Conservation (phyloP, 2,113 vertebrate species). For the Anarrhichthys ocellatus region DNA sequence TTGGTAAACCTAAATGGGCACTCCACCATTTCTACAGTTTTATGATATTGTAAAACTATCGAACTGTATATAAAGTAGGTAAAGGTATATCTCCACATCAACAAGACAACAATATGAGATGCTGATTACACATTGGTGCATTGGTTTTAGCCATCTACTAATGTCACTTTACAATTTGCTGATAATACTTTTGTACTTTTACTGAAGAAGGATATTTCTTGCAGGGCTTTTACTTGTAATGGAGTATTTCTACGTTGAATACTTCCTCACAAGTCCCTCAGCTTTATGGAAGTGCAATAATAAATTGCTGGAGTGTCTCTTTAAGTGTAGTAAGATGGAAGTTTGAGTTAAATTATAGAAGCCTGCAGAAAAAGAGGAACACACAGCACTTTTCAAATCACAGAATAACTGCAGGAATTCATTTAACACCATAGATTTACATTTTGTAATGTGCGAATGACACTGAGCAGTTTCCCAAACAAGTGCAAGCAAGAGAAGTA, state of each 20-base stretch:
- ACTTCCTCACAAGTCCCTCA: neutral
- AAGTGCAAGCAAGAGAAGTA: neutral
- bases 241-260: neutral
- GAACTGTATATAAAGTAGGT: neutral
- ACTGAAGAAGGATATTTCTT: neutral
- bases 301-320: neutral
- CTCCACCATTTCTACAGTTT: neutral
- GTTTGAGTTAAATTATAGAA: neutral
- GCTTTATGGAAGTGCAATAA: neutral
- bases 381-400: neutral
- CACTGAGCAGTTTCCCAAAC: neutral
- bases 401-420: neutral
- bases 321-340: neutral
- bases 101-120: neutral
- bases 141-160: neutral
- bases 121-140: neutral
- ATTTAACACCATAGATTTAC: neutral
- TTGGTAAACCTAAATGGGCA: neutral
- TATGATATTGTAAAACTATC: neutral
- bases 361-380: neutral
- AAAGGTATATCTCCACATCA: neutral
- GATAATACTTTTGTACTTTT: neutral
- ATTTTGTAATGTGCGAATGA: neutral
- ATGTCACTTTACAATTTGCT: neutral
- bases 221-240: neutral